Evolutionary conservation across 2,797 vertebrate species (phyloP).

Genomic region (Eleutherodactylus coqui): DNA sequence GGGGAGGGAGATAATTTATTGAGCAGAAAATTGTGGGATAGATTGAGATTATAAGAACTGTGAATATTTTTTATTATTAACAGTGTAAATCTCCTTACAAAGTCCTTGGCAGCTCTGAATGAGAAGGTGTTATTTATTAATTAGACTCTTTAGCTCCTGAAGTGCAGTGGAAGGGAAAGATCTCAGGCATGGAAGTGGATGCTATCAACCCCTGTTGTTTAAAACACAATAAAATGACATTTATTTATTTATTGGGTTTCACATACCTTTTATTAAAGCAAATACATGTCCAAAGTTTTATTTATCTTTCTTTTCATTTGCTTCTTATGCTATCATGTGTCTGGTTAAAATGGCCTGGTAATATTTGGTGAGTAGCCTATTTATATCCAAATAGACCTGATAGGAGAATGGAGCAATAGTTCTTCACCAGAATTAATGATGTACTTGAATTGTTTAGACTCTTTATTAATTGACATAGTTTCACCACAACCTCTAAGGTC

Average conservation of each 20-base stretch:
- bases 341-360: not conserved
- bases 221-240: slow-evolving; percentile 44
- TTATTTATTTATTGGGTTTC: slow-evolving; percentile 61
- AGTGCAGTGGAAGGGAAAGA: slow-evolving; percentile 46
- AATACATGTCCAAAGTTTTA: slow-evolving; percentile 54
- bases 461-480: slow-evolving; percentile 37
- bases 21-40: slow-evolving; percentile 51
- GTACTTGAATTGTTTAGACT: slow-evolving; percentile 45
- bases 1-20: slow-evolving; percentile 59
- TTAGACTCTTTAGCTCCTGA: slow-evolving; percentile 56
- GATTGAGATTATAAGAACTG: slow-evolving; percentile 59
- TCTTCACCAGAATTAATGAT: slow-evolving; percentile 37
- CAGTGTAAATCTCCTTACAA: slow-evolving; percentile 62
- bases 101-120: slow-evolving; percentile 63
- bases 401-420: slow-evolving; percentile 24
- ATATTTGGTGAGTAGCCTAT: slow-evolving; percentile 25
- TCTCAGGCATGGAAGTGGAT: slow-evolving; percentile 33
- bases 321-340: slow-evolving; percentile 15
- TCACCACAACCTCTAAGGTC: slow-evolving; percentile 19
- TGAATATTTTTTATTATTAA: slow-evolving; percentile 65
- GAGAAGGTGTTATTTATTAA: slow-evolving; percentile 63
- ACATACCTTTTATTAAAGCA: slow-evolving; percentile 68
- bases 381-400: slow-evolving; percentile 8
- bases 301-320: slow-evolving; percentile 31
- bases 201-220: slow-evolving; percentile 36